Conservation (phyloP, 2,888 invertebrate species). For the Heliconius cydno region DNA sequence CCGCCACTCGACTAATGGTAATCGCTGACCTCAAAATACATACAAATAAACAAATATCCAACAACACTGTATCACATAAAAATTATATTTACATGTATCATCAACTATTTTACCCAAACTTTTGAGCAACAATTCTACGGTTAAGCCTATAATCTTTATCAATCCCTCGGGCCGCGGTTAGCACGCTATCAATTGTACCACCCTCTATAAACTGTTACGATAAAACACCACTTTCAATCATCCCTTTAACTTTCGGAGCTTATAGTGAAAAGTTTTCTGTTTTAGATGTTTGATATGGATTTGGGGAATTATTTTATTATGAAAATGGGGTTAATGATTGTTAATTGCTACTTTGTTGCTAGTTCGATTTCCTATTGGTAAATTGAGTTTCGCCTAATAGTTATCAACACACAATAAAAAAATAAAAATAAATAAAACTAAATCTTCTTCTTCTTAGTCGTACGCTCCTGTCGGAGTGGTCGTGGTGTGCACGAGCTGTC, state of each 20-base stretch:
- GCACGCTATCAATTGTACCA: conserved; percentile 51
- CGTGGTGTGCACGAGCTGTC: no score
- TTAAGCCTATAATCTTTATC: conserved; percentile 49
- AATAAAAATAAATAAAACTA: no score
- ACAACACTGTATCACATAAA: no score
- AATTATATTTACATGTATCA: neutral
- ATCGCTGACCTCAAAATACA: no score
- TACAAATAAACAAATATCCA: no score
- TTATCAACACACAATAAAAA: no score
- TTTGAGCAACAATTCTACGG: conserved; percentile 32
- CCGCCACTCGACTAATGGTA: no score
- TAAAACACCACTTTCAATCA: conserved; percentile 51
- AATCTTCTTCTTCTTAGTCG: no score
- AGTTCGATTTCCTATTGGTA: no score
- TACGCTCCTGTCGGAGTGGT: no score
- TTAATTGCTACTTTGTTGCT: no score
- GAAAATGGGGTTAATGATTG: neutral
- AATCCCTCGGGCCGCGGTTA: conserved; percentile 47
- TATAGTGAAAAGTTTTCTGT: neutral
- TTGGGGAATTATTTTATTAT: neutral
- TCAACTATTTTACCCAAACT: conserved; percentile 36
- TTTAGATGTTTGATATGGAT: neutral
- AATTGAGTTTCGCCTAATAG: no score
- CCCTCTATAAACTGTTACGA: conserved; percentile 49
- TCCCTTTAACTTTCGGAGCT: conserved; percentile 31